These are phyloP conservation scores for Toxotes chatareus DNA, from an alignment of 2,113 vertebrate species.

Conservation along the genomic window DNA sequence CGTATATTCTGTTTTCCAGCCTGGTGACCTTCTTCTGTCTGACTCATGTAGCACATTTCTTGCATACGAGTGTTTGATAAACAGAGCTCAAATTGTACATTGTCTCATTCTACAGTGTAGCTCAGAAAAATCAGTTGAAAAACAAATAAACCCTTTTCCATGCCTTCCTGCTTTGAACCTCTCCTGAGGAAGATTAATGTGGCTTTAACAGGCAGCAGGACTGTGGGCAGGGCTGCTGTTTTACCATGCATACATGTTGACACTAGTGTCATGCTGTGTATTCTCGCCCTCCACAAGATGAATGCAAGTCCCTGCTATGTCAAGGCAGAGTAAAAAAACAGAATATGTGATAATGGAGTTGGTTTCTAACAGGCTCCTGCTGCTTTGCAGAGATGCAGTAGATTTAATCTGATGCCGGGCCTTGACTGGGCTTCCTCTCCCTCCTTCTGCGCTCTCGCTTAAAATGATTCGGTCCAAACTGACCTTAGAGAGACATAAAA, in stretches of 20 bases:
- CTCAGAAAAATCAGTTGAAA: not conserved
- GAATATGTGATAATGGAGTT: conserved; percentile 34
- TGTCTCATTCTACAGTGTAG: not conserved
- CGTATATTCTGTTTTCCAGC: too few species aligned
- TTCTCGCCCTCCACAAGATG: conserved; percentile 62
- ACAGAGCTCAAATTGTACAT: conserved; percentile 8
- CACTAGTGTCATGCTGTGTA: conserved; percentile 32
- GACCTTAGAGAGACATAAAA: conserved; percentile 57
- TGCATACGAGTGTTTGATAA: conserved; percentile 9
- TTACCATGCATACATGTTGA: conserved; percentile 40
- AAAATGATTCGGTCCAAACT: conserved; percentile 47
- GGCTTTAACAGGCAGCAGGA: conserved; percentile 21
- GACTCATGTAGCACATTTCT: not conserved
- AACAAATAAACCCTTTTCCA: not conserved
- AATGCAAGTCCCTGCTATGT: conserved; percentile 51
- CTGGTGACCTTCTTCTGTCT: not conserved
- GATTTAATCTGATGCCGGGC: conserved; percentile 30
- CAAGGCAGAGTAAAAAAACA: conserved; percentile 58
- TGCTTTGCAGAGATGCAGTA: conserved; percentile 12
- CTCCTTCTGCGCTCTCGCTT: conserved; percentile 59
- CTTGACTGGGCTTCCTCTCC: conserved; percentile 23
- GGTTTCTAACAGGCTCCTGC: conserved; percentile 17
- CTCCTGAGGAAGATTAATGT: conserved; percentile 58
- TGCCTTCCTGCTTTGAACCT: not conserved
- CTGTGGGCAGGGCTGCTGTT: not conserved